Base-by-base conservation (phyloP, 2,888 invertebrate species). In the Vanessa cardui region DNA sequence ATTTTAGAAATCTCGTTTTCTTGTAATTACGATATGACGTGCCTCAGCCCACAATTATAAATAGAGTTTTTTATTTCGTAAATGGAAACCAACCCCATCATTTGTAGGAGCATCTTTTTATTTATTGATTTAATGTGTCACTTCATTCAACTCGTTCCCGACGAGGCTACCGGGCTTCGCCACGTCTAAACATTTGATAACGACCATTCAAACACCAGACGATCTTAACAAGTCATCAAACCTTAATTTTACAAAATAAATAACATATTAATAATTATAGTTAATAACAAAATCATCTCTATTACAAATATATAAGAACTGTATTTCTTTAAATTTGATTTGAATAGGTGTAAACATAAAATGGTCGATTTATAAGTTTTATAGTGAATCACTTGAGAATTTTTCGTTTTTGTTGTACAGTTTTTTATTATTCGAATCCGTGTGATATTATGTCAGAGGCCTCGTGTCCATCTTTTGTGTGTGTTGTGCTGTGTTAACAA, bases 381-480 rank as follows among this genome's bases (percentile, higher is more conserved):
- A 86, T 85, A 81, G 85, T 87, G 88, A 87, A 86, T 86, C 88
- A 86, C 85, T 89, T 84, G 80, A 86, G 78, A 66, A 50, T 68
- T 74, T 66, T 73, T 73, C 65, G 70, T 68, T 68, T 62, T 71
- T 76, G 72, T 73, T 77, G 73, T 80, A 76, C 73, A 78, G 85
- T 86, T 84, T 83, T 26, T 87, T 81, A 77, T 81, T 81, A 80
- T 86, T 85, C 73, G 79, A 79, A 82, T 84, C 79, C 79, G 79
- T 82, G 80, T 83, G 84, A 88, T 90, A 89, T 90, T 89, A 89
- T 89, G 90, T 88, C 90, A 89, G 86, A 77, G 78, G 80, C 76
- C 78, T 77, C 76, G 75, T 78, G 75, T 77, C 78, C 80, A 79
- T 79, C 78, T 80, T 76, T 80, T 80, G 78, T 80, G 75, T 77